phyloP scores from a whole-genome alignment of 2,888 invertebrate species.

The Cheilosia vulpina region DNA sequence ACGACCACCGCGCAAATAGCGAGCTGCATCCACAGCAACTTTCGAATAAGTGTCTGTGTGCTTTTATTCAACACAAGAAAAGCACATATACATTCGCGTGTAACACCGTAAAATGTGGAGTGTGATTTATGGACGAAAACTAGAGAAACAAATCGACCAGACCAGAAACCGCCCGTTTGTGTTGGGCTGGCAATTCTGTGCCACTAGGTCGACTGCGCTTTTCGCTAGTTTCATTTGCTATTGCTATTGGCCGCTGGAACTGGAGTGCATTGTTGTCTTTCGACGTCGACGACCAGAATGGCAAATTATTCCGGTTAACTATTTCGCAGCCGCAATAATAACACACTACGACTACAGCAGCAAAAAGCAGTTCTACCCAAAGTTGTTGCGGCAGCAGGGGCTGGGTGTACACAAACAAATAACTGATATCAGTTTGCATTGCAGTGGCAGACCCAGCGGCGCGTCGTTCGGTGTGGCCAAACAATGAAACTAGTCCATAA shows the following conservation, averaged over 20 bases:
- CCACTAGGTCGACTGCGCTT: slow-evolving; percentile 70
- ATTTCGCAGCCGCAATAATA: slow-evolving; percentile 42
- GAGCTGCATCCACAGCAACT: slow-evolving; percentile 30
- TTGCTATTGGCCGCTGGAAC: slow-evolving; percentile 2
- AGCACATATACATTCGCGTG: slow-evolving; percentile 58
- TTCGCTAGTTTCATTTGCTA: slow-evolving; percentile 36
- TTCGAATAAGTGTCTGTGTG: slow-evolving; percentile 57
- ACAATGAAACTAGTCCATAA: not conserved
- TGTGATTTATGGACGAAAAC: slow-evolving; percentile 70
- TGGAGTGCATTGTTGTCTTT: slow-evolving; percentile 49
- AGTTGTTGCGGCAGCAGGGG: not conserved
- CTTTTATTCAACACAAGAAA: slow-evolving; percentile 58
- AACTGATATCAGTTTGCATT: slow-evolving; percentile 8
- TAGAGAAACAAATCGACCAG: slow-evolving; percentile 46
- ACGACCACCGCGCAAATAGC: slow-evolving; percentile 37
- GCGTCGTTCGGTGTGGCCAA: slow-evolving; percentile 9
- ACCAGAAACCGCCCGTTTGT: slow-evolving; percentile 4
- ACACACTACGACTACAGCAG: slow-evolving; percentile 35
- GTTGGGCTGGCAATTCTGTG: slow-evolving; percentile 66
- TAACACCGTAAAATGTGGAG: slow-evolving; percentile 61
- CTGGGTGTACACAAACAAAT: not conserved
- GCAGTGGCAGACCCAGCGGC: slow-evolving; percentile 54
- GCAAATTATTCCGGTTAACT: slow-evolving; percentile 55
- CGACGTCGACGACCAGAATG: slow-evolving; percentile 17
- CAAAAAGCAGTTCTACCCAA: slow-evolving; percentile 8